Base-by-base conservation (phyloP, 2,113 vertebrate species). In the Acrocephalus kingi region DNA sequence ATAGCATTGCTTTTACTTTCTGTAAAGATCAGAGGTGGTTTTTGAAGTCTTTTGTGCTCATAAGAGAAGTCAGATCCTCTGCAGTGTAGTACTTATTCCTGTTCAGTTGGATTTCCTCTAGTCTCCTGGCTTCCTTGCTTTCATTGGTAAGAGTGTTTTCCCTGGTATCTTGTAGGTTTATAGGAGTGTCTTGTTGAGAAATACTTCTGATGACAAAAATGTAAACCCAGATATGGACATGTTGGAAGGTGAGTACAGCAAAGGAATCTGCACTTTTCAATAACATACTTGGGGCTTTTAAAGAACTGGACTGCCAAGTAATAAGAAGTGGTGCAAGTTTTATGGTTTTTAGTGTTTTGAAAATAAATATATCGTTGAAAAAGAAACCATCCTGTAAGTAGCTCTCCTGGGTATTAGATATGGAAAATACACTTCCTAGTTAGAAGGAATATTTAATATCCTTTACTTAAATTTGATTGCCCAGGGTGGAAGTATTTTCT, bases 171-270 rank as follows among this genome's bases (percentile, higher is more conserved):
- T 93, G 6, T 93, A 99, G 99, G 99, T 99, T 54, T 99, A 99
- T 83, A 98, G 99, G 95, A 99, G 99, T 88, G 99, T 99, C 76
- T 96, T 99, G 55, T 84, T 99, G 90, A 98, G 98, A 94, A 98
- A 39, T 63, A 75, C 75, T 86, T 88, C 97, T 84, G 95, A 79
- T 55, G 87, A 61, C 76, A 39, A 98, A 96, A 96, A 61, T 17
- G 95, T 97, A 97, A 98, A 97, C 82, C 97, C 98, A 86, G 98
- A 99, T 92, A 93, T 31, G 49, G 97, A 97, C 84, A 97, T 97
- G 97, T 49, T 68, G 54, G 97, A 96, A 75, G 96, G 94, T 96
- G 93, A 94, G 98, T 76, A 52, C 48, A 80, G 43, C 43, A 67
- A 39, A 59, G 51, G 28, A 39, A 48, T 71, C 43, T 55, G 20